Percentiles rank a stretch among this genome's conserved stretches.
These are phyloP conservation scores for Eudemis profundana DNA, from an alignment of 2,888 invertebrate genomes.

Conservation along the genomic window DNA sequence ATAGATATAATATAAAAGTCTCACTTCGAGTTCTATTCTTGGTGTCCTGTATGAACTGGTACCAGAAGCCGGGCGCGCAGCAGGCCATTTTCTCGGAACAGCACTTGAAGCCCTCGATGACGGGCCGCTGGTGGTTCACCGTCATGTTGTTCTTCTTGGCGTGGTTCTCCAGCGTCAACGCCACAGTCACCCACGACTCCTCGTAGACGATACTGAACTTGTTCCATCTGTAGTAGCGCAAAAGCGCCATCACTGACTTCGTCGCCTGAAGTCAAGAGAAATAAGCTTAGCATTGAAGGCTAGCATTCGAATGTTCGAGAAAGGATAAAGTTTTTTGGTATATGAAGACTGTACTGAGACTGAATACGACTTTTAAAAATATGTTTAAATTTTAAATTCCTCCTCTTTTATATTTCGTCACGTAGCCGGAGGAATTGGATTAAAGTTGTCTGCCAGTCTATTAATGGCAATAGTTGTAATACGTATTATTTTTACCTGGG, in stretches of 20 bases:
- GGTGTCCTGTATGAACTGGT: conserved; percentile 93
- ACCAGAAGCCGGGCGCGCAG: conserved; percentile 92
- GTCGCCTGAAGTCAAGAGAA: conserved; percentile 88
- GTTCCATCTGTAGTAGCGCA: conserved; percentile 96
- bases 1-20: conserved; percentile 55
- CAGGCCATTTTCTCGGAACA: conserved; percentile 91
- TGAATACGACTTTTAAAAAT: no score
- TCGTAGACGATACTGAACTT: conserved; percentile 96
- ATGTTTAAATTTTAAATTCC: no score
- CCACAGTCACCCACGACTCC: conserved; percentile 92
- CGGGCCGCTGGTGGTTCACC: conserved; percentile 90
- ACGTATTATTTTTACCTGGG: conserved; percentile 88
- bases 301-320: not conserved
- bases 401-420: no score
- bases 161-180: conserved; percentile 91
- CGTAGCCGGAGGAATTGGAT: no score
- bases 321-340: no score
- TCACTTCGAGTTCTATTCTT: conserved; percentile 94
- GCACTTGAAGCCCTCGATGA: conserved; percentile 90
- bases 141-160: conserved; percentile 92
- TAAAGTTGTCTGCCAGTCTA: no score
- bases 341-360: not conserved
- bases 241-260: conserved; percentile 96
- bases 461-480: no score
- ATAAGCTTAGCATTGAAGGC: not conserved